Evolutionary conservation across 2,888 invertebrate genomes (phyloP), one percentile per base, ranked within the genome.

Genomic region (Netelia melanura): DNA sequence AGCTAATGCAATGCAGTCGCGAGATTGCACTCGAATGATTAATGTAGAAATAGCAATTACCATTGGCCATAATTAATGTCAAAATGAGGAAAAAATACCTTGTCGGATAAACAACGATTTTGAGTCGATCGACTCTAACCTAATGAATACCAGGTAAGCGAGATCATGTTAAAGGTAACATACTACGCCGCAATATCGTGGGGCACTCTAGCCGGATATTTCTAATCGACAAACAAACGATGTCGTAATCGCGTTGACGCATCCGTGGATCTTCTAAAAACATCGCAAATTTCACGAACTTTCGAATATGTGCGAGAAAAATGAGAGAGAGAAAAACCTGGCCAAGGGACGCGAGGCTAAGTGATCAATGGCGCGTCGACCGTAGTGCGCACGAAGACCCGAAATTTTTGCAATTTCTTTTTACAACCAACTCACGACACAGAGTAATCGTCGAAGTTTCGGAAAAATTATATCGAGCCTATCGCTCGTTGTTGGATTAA

Each of bases 341-440:
- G 6, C 30, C 62, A n/a, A 8, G 30, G 68, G 67, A 84, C 81
- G 67, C 77, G 44, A 52, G 52, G 62, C 67, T 23, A 72, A 83
- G 76, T 78, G 81, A 77, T 83, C 75, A 88, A 89, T 89, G 89
- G 88, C 88, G 87, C 86, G 86, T 61, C 87, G 87, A 67, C 58
- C 56, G 83, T 48, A 30, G 62, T 56, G 61, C 43, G 21, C 38
- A 38, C 58, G 70, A 78, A 70, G 43, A 78, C 17, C 56, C 62
- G 52, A 38, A 25, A 17, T 44, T 70, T 62, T 78, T 70, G 52
- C 68, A 8, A 61, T 62, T 70, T 62, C 38, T 48, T 38, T 38
- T 3, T 38, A 6, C 38, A 38, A 38, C 8, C 38, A 38, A 38
- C 38, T 38, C 38, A 62, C n/a, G 52, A 52, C 14, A 52, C 14